phyloP scores from a whole-genome alignment of 2,113 vertebrate species.

The Chrysemys picta region DNA sequence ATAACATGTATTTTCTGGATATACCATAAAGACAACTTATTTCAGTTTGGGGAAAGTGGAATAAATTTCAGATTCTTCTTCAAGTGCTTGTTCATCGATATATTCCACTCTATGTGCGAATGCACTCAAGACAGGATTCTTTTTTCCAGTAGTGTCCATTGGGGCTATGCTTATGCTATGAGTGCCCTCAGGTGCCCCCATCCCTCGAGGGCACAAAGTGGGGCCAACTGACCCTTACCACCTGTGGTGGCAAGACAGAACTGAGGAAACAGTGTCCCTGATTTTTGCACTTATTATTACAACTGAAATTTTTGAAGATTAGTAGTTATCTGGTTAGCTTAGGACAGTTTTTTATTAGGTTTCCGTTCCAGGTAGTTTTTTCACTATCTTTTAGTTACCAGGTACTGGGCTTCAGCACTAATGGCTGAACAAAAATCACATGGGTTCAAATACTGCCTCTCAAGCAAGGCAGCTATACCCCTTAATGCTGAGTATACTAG shows the following conservation, averaged over 20 bases:
- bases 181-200: neutral
- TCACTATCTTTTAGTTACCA: neutral
- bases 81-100: neutral
- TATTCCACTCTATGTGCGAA: neutral
- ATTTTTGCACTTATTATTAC: neutral
- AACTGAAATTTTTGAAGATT: neutral
- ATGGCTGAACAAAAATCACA: neutral
- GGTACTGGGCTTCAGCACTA: neutral
- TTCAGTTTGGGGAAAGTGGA: conserved; percentile 4
- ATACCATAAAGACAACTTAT: conserved; percentile 2
- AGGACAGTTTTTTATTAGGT: neutral
- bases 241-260: neutral
- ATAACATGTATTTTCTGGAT: neutral
- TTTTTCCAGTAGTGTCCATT: neutral
- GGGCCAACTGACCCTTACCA: neutral
- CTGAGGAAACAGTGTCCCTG: neutral
- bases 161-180: neutral
- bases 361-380: neutral
- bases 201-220: neutral
- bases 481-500: neutral
- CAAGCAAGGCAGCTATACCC: neutral
- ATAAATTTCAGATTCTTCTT: neutral
- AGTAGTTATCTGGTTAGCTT: neutral
- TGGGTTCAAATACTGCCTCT: neutral
- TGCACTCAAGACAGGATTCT: neutral